phyloP scores from a whole-genome alignment of 2,113 vertebrate genomes.

The Leptodactylus fuscus region DNA sequence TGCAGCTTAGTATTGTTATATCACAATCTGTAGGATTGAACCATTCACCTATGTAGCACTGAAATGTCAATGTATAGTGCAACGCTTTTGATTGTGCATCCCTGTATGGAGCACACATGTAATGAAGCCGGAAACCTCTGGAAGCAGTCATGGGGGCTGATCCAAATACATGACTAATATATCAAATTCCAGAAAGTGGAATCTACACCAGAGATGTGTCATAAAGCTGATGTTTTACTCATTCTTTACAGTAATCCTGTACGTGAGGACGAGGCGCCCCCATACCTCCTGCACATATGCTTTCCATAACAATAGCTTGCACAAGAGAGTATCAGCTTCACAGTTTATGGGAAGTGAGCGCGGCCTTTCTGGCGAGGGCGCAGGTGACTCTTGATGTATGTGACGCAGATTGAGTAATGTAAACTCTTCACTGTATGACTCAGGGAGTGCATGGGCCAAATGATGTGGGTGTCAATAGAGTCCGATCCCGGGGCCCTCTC shows the following conservation, averaged over 20 bases:
- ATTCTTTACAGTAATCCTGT: conserved; percentile 3
- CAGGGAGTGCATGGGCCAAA: neutral
- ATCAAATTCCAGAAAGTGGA: neutral
- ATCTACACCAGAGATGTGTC: neutral
- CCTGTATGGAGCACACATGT: no score
- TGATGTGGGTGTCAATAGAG: neutral
- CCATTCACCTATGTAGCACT: no score
- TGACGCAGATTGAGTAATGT: neutral
- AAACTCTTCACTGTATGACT: conserved; percentile 40
- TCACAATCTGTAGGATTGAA: no score
- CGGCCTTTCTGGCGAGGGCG: conserved; percentile 32
- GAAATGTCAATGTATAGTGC: no score
- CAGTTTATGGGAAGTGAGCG: conserved; percentile 53
- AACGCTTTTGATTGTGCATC: no score
- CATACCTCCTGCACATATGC: conserved; percentile 35
- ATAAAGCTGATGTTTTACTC: neutral
- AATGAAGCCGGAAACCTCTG: neutral
- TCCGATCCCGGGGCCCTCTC: no score
- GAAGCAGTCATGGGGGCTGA: neutral
- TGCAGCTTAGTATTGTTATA: no score
- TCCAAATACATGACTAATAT: neutral
- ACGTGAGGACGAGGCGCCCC: neutral
- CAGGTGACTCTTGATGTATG: conserved; percentile 62
- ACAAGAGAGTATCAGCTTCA: conserved; percentile 58
- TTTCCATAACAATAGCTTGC: conserved; percentile 60